phyloP scores from a whole-genome alignment of 2,113 vertebrate genomes.

The Ginglymostoma cirratum region DNA sequence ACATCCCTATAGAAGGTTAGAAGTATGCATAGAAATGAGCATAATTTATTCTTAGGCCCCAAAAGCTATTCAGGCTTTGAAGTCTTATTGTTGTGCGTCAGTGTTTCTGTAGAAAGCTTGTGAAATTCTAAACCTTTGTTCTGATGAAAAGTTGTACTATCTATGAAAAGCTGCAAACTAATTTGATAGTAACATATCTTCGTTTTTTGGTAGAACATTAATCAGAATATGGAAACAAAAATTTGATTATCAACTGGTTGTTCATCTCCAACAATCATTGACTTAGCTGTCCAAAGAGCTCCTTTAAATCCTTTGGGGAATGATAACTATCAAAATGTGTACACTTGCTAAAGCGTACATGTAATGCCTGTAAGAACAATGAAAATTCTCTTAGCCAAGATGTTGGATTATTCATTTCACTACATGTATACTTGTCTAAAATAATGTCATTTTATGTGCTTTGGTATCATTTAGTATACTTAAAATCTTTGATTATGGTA shows the following conservation, averaged over 20 bases:
- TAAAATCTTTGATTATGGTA: neutral
- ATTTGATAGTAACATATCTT: neutral
- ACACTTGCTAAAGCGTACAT: neutral
- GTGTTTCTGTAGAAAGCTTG: neutral
- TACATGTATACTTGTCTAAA: neutral
- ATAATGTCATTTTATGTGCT: neutral
- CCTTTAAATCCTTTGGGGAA: neutral
- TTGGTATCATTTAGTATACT: neutral
- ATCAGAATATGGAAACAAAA: neutral
- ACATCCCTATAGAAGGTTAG: neutral
- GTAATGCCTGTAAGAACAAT: neutral
- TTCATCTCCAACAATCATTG: neutral
- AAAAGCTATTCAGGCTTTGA: slow-evolving; percentile 3
- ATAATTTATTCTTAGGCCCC: slow-evolving; percentile 13
- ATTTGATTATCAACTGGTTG: neutral
- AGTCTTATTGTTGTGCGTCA: neutral
- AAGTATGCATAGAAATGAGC: neutral
- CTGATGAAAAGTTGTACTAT: neutral
- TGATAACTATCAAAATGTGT: neutral
- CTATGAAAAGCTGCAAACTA: neutral
- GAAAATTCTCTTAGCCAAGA: neutral
- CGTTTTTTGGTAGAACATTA: neutral
- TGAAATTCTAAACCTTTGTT: neutral
- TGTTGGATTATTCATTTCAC: slow-evolving; percentile 6
- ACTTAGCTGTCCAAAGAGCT: neutral